These are phyloP conservation scores for Xylota sylvarum DNA, from an alignment of 2,888 invertebrate genomes.

Conservation along the genomic window DNA sequence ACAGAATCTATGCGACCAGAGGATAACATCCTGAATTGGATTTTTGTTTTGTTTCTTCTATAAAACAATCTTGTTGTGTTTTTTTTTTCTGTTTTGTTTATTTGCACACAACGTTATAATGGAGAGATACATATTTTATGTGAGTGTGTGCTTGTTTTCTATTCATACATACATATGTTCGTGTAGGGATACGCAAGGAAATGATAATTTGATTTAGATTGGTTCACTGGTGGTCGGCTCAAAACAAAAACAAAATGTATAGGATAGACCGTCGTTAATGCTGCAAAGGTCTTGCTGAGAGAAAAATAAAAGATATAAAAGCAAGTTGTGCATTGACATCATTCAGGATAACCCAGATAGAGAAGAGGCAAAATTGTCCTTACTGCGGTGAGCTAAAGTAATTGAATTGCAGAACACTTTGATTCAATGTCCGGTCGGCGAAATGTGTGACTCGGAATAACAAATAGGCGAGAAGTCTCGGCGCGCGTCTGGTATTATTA, in stretches of 20 bases:
- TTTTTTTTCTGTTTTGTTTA: not conserved
- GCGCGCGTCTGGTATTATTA: constrained; percentile 39
- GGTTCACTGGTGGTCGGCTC: constrained; percentile 49
- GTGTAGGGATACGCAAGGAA: constrained; percentile 45
- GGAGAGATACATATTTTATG: constrained; percentile 57
- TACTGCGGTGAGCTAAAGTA: constrained; percentile 61
- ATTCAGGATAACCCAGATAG: not conserved
- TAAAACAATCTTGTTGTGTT: constrained; percentile 32
- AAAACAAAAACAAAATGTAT: not conserved
- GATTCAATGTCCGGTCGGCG: constrained; percentile 67
- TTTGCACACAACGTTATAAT: constrained; percentile 37
- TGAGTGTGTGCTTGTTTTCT: not conserved
- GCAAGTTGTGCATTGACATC: constrained; percentile 31
- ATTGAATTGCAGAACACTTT: constrained; percentile 70
- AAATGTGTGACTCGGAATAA: constrained; percentile 48
- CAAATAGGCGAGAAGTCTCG: constrained; percentile 16
- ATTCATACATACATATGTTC: not conserved
- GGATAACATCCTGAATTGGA: constrained; percentile 57
- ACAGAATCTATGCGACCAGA: constrained; percentile 10
- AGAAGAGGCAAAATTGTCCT: constrained; percentile 17
- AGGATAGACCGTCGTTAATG: not conserved
- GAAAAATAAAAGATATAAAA: not conserved
- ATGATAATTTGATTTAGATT: constrained; percentile 76
- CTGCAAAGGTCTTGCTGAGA: constrained; percentile 32
- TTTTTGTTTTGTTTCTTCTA: constrained; percentile 19